Percentiles rank a stretch among this genome's conserved stretches.
phyloP scores from a whole-genome alignment of 2,113 vertebrate species.

The Lophura nycthemera region DNA sequence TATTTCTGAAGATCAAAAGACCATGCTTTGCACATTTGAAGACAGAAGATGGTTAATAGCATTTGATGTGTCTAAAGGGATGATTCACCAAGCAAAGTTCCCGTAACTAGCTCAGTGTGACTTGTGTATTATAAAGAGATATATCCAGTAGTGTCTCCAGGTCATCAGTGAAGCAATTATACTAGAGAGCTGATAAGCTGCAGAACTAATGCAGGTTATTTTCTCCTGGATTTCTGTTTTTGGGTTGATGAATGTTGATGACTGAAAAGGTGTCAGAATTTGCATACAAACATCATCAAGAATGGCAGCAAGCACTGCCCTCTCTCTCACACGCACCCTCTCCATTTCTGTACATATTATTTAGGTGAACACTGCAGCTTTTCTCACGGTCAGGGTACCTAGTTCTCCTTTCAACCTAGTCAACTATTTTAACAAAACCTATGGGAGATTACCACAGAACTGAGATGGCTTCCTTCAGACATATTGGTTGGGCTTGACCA shows the following conservation, averaged over 20 bases:
- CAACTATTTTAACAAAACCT: background rate
- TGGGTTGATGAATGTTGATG: background rate
- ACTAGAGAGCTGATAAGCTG: background rate
- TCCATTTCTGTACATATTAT: background rate
- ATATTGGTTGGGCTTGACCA: background rate
- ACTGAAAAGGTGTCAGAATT: background rate
- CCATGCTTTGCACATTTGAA: background rate
- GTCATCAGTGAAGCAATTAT: background rate
- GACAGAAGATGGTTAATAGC: background rate
- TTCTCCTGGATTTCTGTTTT: background rate
- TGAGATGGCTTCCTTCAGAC: background rate
- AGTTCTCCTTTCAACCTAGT: background rate
- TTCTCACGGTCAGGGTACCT: background rate
- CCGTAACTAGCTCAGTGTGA: background rate
- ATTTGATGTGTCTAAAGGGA: background rate
- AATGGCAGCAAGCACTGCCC: background rate
- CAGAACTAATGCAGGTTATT: background rate
- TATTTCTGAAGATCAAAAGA: constrained; percentile 24
- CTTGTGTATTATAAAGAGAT: background rate
- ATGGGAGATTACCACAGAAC: background rate
- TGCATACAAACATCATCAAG: background rate
- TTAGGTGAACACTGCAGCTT: background rate
- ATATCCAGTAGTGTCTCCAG: background rate
- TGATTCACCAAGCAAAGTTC: background rate
- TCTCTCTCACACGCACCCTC: too few relatives aligned